Conservation (phyloP, 2,797 vertebrate species). For the Phoxinus dragarum region DNA sequence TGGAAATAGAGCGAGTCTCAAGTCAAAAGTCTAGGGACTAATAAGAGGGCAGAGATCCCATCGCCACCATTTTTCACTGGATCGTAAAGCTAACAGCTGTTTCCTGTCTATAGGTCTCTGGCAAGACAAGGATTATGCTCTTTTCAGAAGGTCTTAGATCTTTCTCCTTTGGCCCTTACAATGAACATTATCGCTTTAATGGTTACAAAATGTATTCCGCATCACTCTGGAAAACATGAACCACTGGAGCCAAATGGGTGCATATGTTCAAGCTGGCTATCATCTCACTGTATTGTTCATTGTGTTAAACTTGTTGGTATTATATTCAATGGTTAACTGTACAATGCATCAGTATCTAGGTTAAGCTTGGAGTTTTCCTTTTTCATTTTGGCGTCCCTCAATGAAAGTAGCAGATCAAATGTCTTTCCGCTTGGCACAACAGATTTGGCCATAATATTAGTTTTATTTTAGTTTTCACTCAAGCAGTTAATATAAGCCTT, state of each 20-base stretch:
- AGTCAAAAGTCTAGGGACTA: conserved; percentile 49
- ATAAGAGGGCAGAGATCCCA: conserved; percentile 56
- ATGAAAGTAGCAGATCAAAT: conserved; percentile 29
- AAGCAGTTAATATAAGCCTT: conserved; percentile 16
- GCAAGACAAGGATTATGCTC: conserved; percentile 20
- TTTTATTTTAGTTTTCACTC: conserved; percentile 25
- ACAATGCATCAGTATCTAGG: neutral
- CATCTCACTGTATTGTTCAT: neutral
- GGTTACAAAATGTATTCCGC: neutral
- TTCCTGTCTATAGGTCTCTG: conserved; percentile 56
- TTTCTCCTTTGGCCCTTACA: neutral
- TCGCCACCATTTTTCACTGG: conserved; percentile 56
- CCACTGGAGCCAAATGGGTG: neutral
- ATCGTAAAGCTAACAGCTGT: conserved; percentile 65
- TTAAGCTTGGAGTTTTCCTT: conserved; percentile 6
- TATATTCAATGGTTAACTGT: neutral
- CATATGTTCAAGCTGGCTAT: neutral
- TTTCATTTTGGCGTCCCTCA: conserved; percentile 25
- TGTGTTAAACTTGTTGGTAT: neutral
- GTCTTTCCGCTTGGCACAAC: conserved; percentile 18
- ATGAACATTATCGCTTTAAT: conserved; percentile 2
- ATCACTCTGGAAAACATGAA: conserved; percentile 17
- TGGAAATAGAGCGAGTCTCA: conserved; percentile 59
- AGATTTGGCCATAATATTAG: conserved; percentile 12
- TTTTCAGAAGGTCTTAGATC: conserved; percentile 38